A percentile compares a stretch with the other conserved stretches of the same genome.
phyloP scores from a whole-genome alignment of 1,140 invertebrate genomes.

The Aphis gossypii region DNA sequence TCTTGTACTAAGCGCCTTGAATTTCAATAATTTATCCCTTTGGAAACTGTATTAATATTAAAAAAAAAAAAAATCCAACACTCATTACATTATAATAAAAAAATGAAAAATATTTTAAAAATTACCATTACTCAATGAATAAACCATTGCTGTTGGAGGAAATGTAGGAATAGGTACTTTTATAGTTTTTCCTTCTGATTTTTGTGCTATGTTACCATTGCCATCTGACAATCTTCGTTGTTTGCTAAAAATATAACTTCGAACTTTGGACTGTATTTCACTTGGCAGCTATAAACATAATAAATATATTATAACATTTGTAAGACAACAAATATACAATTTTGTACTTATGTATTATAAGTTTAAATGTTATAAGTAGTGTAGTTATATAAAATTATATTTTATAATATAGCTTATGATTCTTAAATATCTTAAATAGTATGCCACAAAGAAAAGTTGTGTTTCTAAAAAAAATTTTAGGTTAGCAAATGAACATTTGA shows the following conservation, averaged over 20 bases:
- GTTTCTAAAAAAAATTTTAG: background rate
- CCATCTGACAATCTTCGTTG: slow-evolving; percentile 68
- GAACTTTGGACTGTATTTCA: slow-evolving; percentile 89
- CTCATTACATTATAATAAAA: background rate
- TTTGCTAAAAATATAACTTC: slow-evolving; percentile 76
- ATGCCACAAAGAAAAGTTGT: too few relatives aligned
- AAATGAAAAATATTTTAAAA: slow-evolving; percentile 41
- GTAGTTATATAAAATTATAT: too few relatives aligned
- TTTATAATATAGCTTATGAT: too few relatives aligned
- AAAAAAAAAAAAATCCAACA: background rate
- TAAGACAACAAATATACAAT: background rate
- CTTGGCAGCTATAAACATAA: slow-evolving; percentile 77
- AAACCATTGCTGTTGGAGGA: slow-evolving; percentile 88
- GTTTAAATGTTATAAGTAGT: background rate
- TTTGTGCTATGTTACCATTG: slow-evolving; percentile 62
- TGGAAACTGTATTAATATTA: background rate
- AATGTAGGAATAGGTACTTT: slow-evolving; percentile 85
- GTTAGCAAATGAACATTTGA: background rate
- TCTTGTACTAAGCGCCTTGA: background rate
- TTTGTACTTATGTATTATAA: background rate
- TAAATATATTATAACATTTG: slow-evolving; percentile 17
- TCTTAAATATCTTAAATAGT: too few relatives aligned
- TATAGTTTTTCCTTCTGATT: slow-evolving; percentile 72
- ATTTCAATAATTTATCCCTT: slow-evolving; percentile 10
- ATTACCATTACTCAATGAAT: slow-evolving; percentile 72